A percentile compares a stretch with the other conserved stretches of the same genome.
Evolutionary conservation across 2,888 invertebrate genomes (phyloP).

Genomic region (Glaucopsyche alexis): DNA sequence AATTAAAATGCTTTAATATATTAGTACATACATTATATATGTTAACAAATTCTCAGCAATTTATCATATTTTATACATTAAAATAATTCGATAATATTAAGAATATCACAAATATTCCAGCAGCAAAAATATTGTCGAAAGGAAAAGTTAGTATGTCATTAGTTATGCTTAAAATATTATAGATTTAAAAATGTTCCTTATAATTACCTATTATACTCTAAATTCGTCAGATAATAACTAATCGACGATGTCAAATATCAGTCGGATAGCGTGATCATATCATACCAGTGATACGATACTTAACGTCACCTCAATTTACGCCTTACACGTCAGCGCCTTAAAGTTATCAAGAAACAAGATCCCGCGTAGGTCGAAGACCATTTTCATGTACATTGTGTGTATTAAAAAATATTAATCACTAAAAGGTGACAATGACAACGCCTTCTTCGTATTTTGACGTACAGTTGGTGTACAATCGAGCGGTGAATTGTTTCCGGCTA

Average conservation of each 20-base stretch:
- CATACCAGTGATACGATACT: slow-evolving; percentile 34
- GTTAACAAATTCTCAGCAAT: background rate
- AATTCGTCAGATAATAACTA: slow-evolving; percentile 9
- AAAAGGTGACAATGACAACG: slow-evolving; percentile 28
- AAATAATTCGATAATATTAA: background rate
- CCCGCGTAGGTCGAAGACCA: slow-evolving; percentile 38
- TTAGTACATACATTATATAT: background rate
- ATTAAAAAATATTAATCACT: slow-evolving; percentile 35
- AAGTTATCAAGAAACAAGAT: slow-evolving; percentile 44
- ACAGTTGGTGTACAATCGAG: slow-evolving; percentile 18
- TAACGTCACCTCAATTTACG: slow-evolving; percentile 40
- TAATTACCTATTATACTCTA: background rate
- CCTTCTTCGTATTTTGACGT: slow-evolving; percentile 22
- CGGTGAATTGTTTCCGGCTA: background rate
- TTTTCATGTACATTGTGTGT: slow-evolving; percentile 31
- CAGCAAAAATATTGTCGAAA: background rate
- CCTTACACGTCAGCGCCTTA: slow-evolving; percentile 45
- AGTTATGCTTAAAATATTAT: too few relatives aligned
- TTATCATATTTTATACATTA: background rate
- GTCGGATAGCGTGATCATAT: slow-evolving; percentile 36
- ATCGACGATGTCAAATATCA: slow-evolving; percentile 32
- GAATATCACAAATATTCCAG: background rate
- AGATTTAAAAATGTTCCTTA: background rate
- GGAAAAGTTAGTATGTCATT: too few relatives aligned
- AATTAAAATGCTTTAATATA: background rate